Base-by-base conservation (phyloP, 2,113 vertebrate species). In the Pelobates fuscus region DNA sequence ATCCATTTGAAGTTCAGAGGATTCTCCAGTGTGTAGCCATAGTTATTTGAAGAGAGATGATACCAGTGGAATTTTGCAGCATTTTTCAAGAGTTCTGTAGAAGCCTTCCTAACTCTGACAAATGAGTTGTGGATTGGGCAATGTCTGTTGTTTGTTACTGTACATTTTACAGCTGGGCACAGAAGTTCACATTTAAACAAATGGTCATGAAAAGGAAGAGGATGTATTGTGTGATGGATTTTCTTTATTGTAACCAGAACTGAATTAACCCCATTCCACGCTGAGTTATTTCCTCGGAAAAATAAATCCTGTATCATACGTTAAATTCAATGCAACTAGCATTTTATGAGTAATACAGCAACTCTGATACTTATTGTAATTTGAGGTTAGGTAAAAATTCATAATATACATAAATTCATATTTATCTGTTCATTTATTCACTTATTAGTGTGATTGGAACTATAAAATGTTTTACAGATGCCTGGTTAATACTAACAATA, bases 91-190 rank as follows among this genome's bases (percentile, higher is more conserved):
- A 43, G 37, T 75, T 75, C 65, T 67, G 26, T 49, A 67, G 72
- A 49, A 32, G 12, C 46, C 20, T 63, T 18, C 29, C 43, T 61
- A 71, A 63, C 8, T 11, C 37, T 67, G 32, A 67, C 52, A 59
- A 67, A 67, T 41, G 24, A 30, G 21, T 75, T 67, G 65, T 76
- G 72, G 10, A 49, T 49, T 67, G 25, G 21, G 27, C 71, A 67
- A 67, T 49, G 24, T 64, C 46, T 61, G 55, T 46, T 67, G 58
- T 76, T 76, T 76, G 72, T 67, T 59, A 21, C 26, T 57, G 43
- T 30, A 67, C 71, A 75, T 58, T 18, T 27, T 67, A 55, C 64
- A 67, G 72, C 64, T 67, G 55, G 72, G 41, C 21, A 23, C 49
- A 32, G 23, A 21, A 54, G 17, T 52, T 25, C 15, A 30, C 21